These are phyloP conservation scores for Osmoderma eremita DNA, from an alignment of 2,888 invertebrate species.

Conservation along the genomic window DNA sequence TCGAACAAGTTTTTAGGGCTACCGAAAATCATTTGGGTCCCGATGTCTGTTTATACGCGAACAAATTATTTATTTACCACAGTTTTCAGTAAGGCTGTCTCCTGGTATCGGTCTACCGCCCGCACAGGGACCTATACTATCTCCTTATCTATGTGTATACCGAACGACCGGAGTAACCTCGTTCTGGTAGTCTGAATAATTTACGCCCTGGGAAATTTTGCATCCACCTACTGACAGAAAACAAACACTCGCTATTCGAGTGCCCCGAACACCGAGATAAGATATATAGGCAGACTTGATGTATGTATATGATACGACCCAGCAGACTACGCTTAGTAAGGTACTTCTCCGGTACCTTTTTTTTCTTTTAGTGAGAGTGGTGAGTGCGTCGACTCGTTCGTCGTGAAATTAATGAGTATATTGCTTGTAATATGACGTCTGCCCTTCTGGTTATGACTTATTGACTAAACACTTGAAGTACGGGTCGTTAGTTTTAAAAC, in stretches of 20 bases:
- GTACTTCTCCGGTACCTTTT: constrained; percentile 10
- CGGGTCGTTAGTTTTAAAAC: too few species aligned
- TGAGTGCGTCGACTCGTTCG: not conserved
- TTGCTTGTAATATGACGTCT: constrained; percentile 28
- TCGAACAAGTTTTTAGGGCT: too few species aligned
- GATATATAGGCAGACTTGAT: constrained; percentile 23
- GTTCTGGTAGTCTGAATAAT: constrained; percentile 27
- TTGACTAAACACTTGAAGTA: not conserved
- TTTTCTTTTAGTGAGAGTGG: not conserved
- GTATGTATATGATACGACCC: constrained; percentile 2
- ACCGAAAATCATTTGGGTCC: too few species aligned
- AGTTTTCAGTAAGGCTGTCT: constrained; percentile 32
- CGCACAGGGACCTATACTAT: not conserved
- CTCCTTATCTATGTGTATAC: constrained; percentile 7
- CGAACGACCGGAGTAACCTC: too few species aligned
- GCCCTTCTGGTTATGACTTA: constrained; percentile 15
- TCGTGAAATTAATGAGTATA: constrained; percentile 30
- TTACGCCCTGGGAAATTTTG: constrained; percentile 35
- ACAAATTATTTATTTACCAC: constrained; percentile 35
- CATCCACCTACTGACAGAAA: constrained; percentile 36
- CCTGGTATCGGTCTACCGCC: not conserved
- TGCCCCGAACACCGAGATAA: constrained; percentile 20
- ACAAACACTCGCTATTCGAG: constrained; percentile 27
- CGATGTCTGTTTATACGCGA: not conserved
- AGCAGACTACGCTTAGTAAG: constrained; percentile 16